These are phyloP conservation scores for Holothuria scabra DNA, from an alignment of 53 echinoderm and acorn worm genomes.

Conservation along the genomic window DNA sequence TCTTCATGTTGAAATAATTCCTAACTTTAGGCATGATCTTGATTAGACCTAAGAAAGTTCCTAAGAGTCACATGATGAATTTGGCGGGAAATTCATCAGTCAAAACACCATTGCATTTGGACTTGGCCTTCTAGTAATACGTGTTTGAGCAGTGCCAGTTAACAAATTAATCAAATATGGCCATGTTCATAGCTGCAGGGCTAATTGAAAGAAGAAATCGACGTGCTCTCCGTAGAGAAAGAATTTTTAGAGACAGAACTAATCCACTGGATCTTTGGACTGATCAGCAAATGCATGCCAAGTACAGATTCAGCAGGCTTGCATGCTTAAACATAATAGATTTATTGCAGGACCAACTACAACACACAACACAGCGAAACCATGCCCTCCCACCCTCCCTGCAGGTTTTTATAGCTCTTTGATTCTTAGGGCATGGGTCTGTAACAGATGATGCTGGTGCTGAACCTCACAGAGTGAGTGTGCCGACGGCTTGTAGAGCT, in stretches of 20 bases:
- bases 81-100: no score
- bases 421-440: neutral
- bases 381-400: conserved; percentile 13
- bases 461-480: neutral
- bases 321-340: conserved; percentile 15
- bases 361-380: neutral
- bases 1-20: no score
- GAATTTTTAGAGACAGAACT: conserved; percentile 1
- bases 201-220: no score
- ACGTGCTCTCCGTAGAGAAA: no score
- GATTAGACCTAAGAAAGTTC: no score
- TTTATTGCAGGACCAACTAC: neutral
- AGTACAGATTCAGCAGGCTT: conserved; percentile 17
- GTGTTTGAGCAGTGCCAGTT: no score
- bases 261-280: conserved; percentile 5
- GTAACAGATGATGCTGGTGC: neutral
- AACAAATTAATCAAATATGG: no score
- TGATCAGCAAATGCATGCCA: neutral
- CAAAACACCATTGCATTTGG: no score
- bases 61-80: no score
- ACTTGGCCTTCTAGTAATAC: no score
- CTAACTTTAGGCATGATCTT: no score
- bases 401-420: conserved; percentile 1
- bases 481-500: neutral
- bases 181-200: no score